phyloP scores from a whole-genome alignment of 2,113 vertebrate species.

The Hemibates koningsi region DNA sequence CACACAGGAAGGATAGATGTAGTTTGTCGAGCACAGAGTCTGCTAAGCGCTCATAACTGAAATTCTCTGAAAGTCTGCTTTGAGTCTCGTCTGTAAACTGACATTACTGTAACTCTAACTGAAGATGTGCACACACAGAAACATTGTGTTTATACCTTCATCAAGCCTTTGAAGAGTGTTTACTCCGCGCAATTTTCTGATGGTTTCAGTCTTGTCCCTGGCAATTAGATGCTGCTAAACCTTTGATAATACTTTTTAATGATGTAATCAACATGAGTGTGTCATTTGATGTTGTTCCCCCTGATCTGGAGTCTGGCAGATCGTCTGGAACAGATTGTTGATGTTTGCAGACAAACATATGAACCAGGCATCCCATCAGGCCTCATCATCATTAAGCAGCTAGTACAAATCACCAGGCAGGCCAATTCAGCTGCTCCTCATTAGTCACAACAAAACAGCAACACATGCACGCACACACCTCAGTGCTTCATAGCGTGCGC shows the following conservation, averaged over 20 bases:
- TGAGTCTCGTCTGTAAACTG: not conserved
- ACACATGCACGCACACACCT: slow-evolving; percentile 40
- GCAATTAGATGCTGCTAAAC: slow-evolving; percentile 56
- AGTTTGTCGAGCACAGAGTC: slow-evolving; percentile 4
- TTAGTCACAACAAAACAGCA: slow-evolving; percentile 70
- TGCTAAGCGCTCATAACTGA: slow-evolving; percentile 6
- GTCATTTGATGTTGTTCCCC: slow-evolving; percentile 60
- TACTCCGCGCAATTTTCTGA: slow-evolving; percentile 23
- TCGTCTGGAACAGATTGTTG: slow-evolving; percentile 74
- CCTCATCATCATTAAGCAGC: slow-evolving; percentile 78
- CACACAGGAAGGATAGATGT: not conserved
- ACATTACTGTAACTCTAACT: slow-evolving; percentile 6
- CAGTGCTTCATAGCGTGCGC: not conserved
- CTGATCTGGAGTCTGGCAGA: slow-evolving; percentile 66
- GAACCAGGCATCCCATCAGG: slow-evolving; percentile 74
- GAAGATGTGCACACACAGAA: not conserved
- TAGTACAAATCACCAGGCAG: slow-evolving; percentile 73
- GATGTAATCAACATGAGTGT: slow-evolving; percentile 67
- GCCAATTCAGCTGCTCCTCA: slow-evolving; percentile 71
- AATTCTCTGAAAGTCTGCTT: slow-evolving; percentile 4
- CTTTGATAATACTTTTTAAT: slow-evolving; percentile 67
- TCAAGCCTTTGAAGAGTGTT: slow-evolving; percentile 41
- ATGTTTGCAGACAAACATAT: slow-evolving; percentile 73
- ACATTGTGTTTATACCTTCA: slow-evolving; percentile 17
- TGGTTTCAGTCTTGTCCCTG: slow-evolving; percentile 40